Base-by-base conservation (phyloP, 2,888 invertebrate genomes). In the Tuberolachnus salignus region DNA sequence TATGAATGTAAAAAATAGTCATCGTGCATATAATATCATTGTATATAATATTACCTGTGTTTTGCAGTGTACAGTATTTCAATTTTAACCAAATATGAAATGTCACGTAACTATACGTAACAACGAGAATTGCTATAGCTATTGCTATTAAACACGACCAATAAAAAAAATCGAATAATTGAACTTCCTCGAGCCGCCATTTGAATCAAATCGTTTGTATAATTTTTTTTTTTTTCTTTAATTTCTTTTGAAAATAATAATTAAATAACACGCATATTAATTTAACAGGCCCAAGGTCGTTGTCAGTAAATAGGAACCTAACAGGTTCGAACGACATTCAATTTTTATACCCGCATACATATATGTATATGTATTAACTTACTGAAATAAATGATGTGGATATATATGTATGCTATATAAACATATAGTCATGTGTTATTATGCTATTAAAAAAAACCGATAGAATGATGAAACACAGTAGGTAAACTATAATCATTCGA, bases 291-390 rank as follows among this genome's bases (percentile, higher is more conserved):
- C 19, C 71, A 59, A 71, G 71, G 71, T 59, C 59, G 59, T 49
- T 59, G n/a, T 49, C 9, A 46, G 46, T 14, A 14, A 14, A 59
- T 59, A 34, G 34, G 34, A 4, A 6, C 34, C 34, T 34, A 71
- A 59, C 71, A 71, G 59, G 46, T 71, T 46, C 19, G 13, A 71
- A 26, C 23, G 59, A 71, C 46, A 59, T 59, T 71, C 23, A 49
- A n/a, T 66, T 46, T 14, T 57, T 23, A 16, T 26, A 26, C 51
- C 26, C 16, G 49, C 11, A 53, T 10, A 42, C 34, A 34, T 34
- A 34, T 6, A 34, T 34, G 34, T 34, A 42, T 46, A 26, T 49
- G 14, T 14, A 46, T 34, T 34, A 34, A 46, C n/a, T n/a, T n/a
- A 26, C n/a, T 57, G 1, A 46, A 69, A 67, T 67, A 55, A 34